These are phyloP conservation scores for Molanna angustata DNA, from an alignment of 2,888 invertebrate genomes.

Conservation along the genomic window DNA sequence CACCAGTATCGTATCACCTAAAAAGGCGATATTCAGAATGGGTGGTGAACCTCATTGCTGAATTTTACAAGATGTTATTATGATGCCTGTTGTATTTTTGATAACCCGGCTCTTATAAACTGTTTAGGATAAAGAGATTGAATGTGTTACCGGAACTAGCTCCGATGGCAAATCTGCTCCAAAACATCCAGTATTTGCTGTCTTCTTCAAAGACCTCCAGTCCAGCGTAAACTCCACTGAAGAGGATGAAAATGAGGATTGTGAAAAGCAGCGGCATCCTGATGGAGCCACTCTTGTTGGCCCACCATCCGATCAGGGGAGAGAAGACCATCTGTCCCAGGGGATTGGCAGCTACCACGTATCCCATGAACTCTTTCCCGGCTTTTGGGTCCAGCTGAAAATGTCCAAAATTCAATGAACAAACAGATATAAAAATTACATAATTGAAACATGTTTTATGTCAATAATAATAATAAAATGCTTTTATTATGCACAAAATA, in stretches of 20 bases:
- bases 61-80: too few relatives aligned
- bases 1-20: too few relatives aligned
- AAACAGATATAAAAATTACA: too few relatives aligned
- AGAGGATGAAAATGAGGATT: conserved; percentile 66
- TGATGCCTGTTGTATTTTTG: too few relatives aligned
- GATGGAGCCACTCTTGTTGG: conserved; percentile 69
- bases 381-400: conserved; percentile 74
- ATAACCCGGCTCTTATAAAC: too few relatives aligned
- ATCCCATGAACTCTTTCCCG: conserved; percentile 79
- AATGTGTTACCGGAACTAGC: conserved; percentile 69
- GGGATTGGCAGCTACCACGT: conserved; percentile 83
- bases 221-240: conserved; percentile 72
- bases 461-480: too few relatives aligned
- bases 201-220: conserved; percentile 66
- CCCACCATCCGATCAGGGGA: conserved; percentile 82
- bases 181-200: conserved; percentile 72
- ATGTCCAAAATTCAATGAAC: too few relatives aligned
- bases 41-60: too few relatives aligned
- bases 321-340: conserved; percentile 85
- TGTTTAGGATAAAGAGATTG: not conserved
- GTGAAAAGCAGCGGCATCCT: conserved; percentile 70
- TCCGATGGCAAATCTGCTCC: conserved; percentile 76
- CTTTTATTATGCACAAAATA: too few relatives aligned
- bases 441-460: too few relatives aligned
- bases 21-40: too few relatives aligned